Base-by-base conservation (phyloP, 2,113 vertebrate species). In the Sprattus sprattus region DNA sequence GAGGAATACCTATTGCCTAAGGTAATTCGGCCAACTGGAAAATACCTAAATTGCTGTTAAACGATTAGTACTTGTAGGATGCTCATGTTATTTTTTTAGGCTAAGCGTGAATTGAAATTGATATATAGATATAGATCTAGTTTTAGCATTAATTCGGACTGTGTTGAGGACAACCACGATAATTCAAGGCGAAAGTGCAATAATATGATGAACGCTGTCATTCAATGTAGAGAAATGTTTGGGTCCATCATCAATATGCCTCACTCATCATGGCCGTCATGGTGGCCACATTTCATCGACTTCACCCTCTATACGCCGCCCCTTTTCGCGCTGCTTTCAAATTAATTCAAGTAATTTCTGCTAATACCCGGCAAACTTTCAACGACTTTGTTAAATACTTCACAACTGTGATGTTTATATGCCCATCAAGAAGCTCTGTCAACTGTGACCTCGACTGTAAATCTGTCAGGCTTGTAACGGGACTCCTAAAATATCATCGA, bases 401-500 rank as follows among this genome's bases (percentile, higher is more conserved):
- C 9, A 32, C 71, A 78, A 16, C 11, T 4, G 39, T 5, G 18
- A 22, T 60, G 6, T 18, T 78, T 11, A 11, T 78, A 32, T 1
- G 13, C 10, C 2, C 39, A 78, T 44, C 39, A 16, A 39, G 4
- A 39, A 39, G 71, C 28, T 78, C 10, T 16, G 32, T 78, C 32
- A 15, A 16, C 32, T 32, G 13, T 32, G 13, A 78, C 71, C 3
- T 2, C 39, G 28, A 78, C 32, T 39, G 13, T 28, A 78, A 78
- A 39, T 78, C 11, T 15, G 9, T 86, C 91, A 85, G 89, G 89
- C 90, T 87, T 85, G 54, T 90, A 88, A 57, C 81, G 57, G 87
- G 89, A 89, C 89, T 89, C 89, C 90, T 86, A 82, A 86, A 89
- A 88, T 81, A 86, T 85, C 81, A 84, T 60, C 86, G 84, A 81